Base-by-base conservation (phyloP, 2,888 invertebrate species). In the Synanthedon formicaeformis region DNA sequence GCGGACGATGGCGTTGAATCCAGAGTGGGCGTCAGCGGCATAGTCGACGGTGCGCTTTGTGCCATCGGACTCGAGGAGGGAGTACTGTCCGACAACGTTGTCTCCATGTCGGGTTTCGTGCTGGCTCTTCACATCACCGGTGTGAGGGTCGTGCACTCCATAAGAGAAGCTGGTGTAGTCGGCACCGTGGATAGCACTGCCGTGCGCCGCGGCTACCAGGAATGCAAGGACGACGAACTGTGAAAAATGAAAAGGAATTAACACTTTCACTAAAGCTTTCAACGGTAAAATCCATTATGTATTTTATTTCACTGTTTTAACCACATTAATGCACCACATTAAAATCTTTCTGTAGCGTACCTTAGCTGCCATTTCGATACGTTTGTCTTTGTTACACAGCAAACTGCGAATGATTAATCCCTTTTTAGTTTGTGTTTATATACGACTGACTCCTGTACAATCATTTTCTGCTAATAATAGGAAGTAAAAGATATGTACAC, bases 101-200 rank as follows among this genome's bases (percentile, higher is more conserved):
- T 91, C 91, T n/a, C 91, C 91, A 58, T 84, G 79, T 56, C 91
- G 90, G 55, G 89, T 89, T 81, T 91, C 91, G 59, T 89, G 89
- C 76, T 91, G 91, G 76, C 78, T 81, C 77, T 86, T 86, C 58
- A 83, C 81, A 61, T 86, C 86, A 48, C 86, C 86, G 67, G 86
- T 86, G 73, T 85, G 78, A 34, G 86, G 86, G 72, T 86, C 86
- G 40, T 81, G 73, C 53, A 86, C 86, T 49, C 83, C 83, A 62
- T 86, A 86, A 5, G 85, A 81, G 77, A 84, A 86, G 74, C 81
- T 84, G 65, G 67, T 75, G 76, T 81, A 81, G 69, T 80, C 78
- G 18, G 63, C 78, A 49, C 81, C 81, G 57, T 80, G 79, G 65
- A 79, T 66, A 16, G 75, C 82, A 66, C 81, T 83, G 66, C 75